Percentiles rank a stretch among this genome's conserved stretches.
These are phyloP conservation scores for Typhlomys cinereus DNA, from an alignment of 2,113 vertebrate genomes.

Conservation along the genomic window DNA sequence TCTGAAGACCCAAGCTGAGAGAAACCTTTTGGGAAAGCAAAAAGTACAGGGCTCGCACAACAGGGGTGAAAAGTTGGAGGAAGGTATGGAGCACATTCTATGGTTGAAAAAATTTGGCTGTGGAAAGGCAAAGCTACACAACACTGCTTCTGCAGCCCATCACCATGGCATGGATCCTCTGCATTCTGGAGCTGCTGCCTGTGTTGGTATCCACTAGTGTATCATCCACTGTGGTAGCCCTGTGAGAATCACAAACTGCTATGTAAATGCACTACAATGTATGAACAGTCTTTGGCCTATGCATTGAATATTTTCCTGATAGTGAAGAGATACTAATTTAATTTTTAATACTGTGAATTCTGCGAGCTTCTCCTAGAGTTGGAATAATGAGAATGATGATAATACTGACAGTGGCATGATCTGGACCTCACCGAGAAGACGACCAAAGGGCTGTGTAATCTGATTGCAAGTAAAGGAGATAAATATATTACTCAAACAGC, in stretches of 20 bases:
- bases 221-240: not conserved
- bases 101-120: no score
- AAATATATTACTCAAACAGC: not conserved
- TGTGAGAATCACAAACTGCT: not conserved
- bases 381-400: constrained; percentile 24
- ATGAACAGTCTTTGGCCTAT: not conserved
- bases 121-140: no score
- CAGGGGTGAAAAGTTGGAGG: not conserved
- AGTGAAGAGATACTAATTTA: constrained; percentile 23
- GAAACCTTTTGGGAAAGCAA: no score
- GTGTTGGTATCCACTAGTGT: not conserved
- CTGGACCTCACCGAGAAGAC: not conserved
- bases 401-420: not conserved
- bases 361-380: constrained; percentile 6
- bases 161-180: not conserved
- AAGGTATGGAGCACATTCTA: no score
- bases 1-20: no score
- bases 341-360: constrained; percentile 37
- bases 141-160: not conserved
- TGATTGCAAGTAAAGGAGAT: constrained; percentile 5
- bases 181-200: no score
- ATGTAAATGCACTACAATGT: no score
- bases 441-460: not conserved
- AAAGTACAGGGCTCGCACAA: no score
- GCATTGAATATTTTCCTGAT: not conserved